These are phyloP conservation scores for Galendromus occidentalis DNA, from an alignment of 1,140 invertebrate genomes.

Conservation along the genomic window DNA sequence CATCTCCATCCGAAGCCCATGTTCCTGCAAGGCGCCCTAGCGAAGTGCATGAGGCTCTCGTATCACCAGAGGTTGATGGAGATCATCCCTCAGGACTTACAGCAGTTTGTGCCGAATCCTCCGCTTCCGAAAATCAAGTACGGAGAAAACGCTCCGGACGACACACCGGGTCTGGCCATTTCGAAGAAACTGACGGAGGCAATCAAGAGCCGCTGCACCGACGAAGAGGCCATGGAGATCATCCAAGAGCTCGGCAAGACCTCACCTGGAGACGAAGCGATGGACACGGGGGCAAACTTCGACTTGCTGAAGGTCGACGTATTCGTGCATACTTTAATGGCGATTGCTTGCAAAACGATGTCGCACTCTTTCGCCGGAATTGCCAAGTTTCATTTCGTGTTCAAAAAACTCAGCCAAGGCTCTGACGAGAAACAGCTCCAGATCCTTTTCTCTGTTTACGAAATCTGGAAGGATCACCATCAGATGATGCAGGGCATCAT, in stretches of 20 bases:
- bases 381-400: slow-evolving; percentile 83
- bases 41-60: slow-evolving; percentile 72
- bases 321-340: slow-evolving; percentile 80
- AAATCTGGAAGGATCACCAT: slow-evolving; percentile 79
- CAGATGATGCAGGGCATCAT: slow-evolving; percentile 92
- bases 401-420: slow-evolving; percentile 64
- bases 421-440: slow-evolving; percentile 89
- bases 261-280: background rate
- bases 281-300: background rate
- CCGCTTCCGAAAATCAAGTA: slow-evolving; percentile 34
- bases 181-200: slow-evolving; percentile 63
- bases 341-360: slow-evolving; percentile 85
- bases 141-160: slow-evolving; percentile 34
- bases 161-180: slow-evolving; percentile 53
- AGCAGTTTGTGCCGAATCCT: slow-evolving; percentile 51
- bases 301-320: slow-evolving; percentile 65
- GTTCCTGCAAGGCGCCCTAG: slow-evolving; percentile 78
- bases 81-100: slow-evolving; percentile 69
- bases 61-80: slow-evolving; percentile 82
- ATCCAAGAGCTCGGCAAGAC: slow-evolving; percentile 45
- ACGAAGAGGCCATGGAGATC: slow-evolving; percentile 73
- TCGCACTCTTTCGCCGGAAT: slow-evolving; percentile 94
- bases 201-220: slow-evolving; percentile 63
- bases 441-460: slow-evolving; percentile 74
- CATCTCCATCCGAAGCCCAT: slow-evolving; percentile 78